Conservation (phyloP, 2,888 invertebrate genomes). For the Autographa pulchrina region DNA sequence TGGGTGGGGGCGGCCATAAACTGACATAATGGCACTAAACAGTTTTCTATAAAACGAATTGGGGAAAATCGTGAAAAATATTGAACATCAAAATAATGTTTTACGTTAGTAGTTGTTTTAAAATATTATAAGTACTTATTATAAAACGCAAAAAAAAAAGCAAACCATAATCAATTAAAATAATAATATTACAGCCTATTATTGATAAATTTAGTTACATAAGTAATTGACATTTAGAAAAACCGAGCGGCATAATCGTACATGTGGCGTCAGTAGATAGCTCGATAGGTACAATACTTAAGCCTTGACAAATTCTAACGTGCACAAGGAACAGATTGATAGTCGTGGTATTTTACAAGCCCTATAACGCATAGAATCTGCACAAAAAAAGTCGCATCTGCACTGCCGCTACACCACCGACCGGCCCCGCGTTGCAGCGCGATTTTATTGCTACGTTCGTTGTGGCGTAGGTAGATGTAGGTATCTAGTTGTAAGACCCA, state of each 20-base stretch:
- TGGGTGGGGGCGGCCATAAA: too few species aligned
- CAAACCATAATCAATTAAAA: constrained; percentile 6
- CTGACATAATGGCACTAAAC: not conserved
- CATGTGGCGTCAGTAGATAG: not conserved
- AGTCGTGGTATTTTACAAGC: too few species aligned
- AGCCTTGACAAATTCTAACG: constrained; percentile 18
- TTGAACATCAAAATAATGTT: too few species aligned
- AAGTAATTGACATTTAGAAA: constrained; percentile 53
- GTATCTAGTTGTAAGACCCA: too few species aligned
- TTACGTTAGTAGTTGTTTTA: not conserved
- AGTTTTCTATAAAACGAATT: not conserved
- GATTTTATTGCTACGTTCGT: not conserved
- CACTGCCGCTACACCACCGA: not conserved
- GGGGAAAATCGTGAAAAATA: not conserved
- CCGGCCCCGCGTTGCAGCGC: not conserved
- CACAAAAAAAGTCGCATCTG: not conserved
- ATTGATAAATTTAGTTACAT: constrained; percentile 24
- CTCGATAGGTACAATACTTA: constrained; percentile 2
- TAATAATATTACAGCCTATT: constrained; percentile 17
- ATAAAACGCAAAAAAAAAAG: not conserved
- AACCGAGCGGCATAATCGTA: constrained; percentile 14
- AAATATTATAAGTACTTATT: not conserved
- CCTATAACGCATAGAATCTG: not conserved
- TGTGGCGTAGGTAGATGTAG: not conserved
- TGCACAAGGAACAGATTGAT: not conserved